Percentiles rank a stretch among this genome's conserved stretches.
Conservation (phyloP, 2,113 vertebrate genomes). For the Daubentonia madagascariensis region DNA sequence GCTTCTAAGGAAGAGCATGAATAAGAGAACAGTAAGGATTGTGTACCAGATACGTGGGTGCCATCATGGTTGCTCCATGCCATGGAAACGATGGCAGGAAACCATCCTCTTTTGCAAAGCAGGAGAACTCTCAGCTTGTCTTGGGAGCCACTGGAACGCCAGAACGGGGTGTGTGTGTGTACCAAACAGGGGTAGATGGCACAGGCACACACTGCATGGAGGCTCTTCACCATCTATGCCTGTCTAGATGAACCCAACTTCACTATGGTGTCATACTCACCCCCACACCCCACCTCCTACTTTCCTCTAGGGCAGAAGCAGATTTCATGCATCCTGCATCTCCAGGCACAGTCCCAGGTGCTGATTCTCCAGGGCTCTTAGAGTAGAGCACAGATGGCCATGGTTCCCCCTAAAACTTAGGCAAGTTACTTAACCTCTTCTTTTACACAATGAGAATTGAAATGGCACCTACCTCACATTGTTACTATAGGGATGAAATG, state of each 20-base stretch:
- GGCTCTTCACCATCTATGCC: neutral
- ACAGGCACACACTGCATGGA: rapidly evolving
- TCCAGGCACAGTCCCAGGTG: neutral
- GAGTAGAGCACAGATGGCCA: neutral
- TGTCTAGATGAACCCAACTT: neutral
- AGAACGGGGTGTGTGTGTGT: too few species aligned
- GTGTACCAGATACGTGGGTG: neutral
- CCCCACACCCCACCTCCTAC: neutral
- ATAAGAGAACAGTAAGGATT: neutral
- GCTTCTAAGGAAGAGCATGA: neutral
- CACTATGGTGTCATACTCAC: too few species aligned
- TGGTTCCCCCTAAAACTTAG: neutral
- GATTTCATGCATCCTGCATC: rapidly evolving
- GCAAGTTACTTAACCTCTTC: neutral
- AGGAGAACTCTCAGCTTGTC: neutral
- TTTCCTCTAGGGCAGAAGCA: neutral
- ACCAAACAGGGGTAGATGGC: neutral
- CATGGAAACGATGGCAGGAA: neutral
- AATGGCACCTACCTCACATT: neutral
- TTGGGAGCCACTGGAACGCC: neutral
- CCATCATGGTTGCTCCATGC: too few species aligned
- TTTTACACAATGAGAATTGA: neutral
- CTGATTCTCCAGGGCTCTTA: neutral
- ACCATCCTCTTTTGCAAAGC: neutral
- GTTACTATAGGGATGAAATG: neutral